phyloP scores from a whole-genome alignment of 2,888 invertebrate species.

The Microplitis manilae region DNA sequence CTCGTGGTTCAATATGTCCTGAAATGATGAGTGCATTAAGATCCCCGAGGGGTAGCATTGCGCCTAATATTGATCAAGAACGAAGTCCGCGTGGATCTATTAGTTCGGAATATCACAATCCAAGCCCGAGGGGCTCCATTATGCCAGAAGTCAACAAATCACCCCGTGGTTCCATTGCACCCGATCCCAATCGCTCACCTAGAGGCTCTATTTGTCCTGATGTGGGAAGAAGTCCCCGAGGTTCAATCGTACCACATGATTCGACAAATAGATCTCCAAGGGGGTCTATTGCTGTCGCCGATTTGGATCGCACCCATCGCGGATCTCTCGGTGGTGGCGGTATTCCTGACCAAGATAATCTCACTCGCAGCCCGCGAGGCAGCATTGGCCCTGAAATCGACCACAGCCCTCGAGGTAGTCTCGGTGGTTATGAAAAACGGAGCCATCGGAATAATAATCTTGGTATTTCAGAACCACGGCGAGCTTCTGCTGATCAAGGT shows the following conservation, averaged over 20 bases:
- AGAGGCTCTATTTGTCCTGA: conserved; percentile 75
- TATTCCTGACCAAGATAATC: conserved; percentile 29
- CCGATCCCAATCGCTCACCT: conserved; percentile 73
- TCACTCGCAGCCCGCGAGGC: conserved; percentile 74
- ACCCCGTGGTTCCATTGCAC: conserved; percentile 73
- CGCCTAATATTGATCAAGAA: conserved; percentile 58
- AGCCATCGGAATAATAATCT: conserved; percentile 77
- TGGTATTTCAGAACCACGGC: conserved; percentile 61
- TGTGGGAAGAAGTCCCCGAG: conserved; percentile 75
- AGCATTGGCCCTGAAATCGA: conserved; percentile 74
- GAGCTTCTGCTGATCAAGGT: conserved; percentile 68
- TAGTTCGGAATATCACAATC: conserved; percentile 70
- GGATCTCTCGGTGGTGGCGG: conserved; percentile 56
- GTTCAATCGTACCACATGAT: conserved; percentile 72
- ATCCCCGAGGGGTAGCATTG: conserved; percentile 72
- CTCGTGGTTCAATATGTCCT: conserved; percentile 77
- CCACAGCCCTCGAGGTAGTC: conserved; percentile 70
- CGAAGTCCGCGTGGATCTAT: conserved; percentile 78
- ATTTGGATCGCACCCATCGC: conserved; percentile 70
- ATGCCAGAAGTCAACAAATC: conserved; percentile 67
- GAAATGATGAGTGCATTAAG: conserved; percentile 70
- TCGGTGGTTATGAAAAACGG: conserved; percentile 72
- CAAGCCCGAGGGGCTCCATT: conserved; percentile 72
- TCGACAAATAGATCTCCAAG: conserved; percentile 68
- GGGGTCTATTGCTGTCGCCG: conserved; percentile 71